A percentile compares a stretch with the other conserved stretches of the same genome.
phyloP scores from a whole-genome alignment of 2,113 vertebrate genomes.

The Notiomystis cincta region DNA sequence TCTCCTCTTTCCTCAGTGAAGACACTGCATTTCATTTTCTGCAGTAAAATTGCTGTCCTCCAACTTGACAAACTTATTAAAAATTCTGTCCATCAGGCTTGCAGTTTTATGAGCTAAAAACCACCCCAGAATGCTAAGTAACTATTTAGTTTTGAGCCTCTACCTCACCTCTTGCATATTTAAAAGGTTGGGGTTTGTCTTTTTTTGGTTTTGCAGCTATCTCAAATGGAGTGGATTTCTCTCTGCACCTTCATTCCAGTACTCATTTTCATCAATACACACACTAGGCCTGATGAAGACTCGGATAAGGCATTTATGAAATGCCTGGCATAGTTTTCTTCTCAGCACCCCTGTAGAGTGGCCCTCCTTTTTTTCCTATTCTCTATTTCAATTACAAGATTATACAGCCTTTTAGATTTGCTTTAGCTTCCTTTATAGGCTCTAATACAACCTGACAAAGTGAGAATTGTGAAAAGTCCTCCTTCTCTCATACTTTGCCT shows the following conservation, averaged over 20 bases:
- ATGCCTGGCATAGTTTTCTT: neutral
- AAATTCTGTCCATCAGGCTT: neutral
- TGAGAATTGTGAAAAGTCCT: constrained; percentile 9
- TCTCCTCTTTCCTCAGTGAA: neutral
- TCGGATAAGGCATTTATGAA: neutral
- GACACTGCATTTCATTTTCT: neutral
- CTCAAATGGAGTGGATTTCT: neutral
- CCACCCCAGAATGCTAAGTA: neutral
- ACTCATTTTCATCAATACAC: neutral
- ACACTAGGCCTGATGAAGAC: neutral
- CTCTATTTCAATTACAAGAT: constrained; percentile 4
- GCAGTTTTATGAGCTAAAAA: neutral
- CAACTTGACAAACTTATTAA: neutral
- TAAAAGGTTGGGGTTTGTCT: neutral
- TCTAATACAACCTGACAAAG: constrained; percentile 38
- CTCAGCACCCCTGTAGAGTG: neutral
- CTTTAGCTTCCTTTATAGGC: neutral
- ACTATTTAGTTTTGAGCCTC: neutral
- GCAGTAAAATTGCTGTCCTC: neutral
- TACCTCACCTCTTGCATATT: neutral
- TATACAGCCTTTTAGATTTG: constrained; percentile 3
- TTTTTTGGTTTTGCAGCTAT: neutral
- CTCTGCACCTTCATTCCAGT: neutral
- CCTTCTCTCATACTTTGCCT: neutral
- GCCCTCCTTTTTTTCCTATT: neutral